phyloP scores from a whole-genome alignment of 1,140 invertebrate species.

The Dendroctonus valens region DNA sequence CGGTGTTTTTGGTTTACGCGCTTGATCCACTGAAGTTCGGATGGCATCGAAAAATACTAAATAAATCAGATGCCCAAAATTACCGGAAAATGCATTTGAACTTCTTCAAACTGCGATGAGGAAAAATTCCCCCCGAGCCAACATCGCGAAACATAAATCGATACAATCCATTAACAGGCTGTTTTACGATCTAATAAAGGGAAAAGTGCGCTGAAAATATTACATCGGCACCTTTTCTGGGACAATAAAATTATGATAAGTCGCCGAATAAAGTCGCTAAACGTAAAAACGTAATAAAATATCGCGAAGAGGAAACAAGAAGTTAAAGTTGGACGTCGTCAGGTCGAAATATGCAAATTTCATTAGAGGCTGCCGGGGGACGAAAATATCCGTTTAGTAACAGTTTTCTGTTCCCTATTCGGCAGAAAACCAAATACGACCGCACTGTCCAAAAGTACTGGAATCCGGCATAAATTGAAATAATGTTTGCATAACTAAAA shows the following conservation, averaged over 20 bases:
- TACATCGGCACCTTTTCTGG: background rate
- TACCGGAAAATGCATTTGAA: no score
- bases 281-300: conserved; percentile 13
- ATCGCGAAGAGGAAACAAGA: conserved; percentile 9
- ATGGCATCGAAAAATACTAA: conserved; percentile 7
- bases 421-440: no score
- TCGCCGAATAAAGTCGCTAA: conserved; percentile 6
- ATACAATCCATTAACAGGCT: conserved; percentile 2
- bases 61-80: conserved; percentile 1
- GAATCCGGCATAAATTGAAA: no score
- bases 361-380: conserved; percentile 8
- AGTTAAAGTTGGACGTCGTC: conserved; percentile 13
- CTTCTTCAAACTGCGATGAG: no score
- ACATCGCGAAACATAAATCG: no score
- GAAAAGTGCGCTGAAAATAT: conserved; percentile 8
- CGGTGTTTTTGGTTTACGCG: conserved; percentile 7
- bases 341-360: conserved; percentile 22
- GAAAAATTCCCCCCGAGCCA: no score
- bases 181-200: conserved; percentile 1
- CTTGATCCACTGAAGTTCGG: background rate
- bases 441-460: no score
- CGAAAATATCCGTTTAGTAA: background rate
- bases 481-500: no score
- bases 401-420: conserved; percentile 4
- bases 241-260: conserved; percentile 11